Percentiles rank a stretch among this genome's conserved stretches.
phyloP scores from a whole-genome alignment of 2,113 vertebrate genomes.

The Melanerpes aurifrons region DNA sequence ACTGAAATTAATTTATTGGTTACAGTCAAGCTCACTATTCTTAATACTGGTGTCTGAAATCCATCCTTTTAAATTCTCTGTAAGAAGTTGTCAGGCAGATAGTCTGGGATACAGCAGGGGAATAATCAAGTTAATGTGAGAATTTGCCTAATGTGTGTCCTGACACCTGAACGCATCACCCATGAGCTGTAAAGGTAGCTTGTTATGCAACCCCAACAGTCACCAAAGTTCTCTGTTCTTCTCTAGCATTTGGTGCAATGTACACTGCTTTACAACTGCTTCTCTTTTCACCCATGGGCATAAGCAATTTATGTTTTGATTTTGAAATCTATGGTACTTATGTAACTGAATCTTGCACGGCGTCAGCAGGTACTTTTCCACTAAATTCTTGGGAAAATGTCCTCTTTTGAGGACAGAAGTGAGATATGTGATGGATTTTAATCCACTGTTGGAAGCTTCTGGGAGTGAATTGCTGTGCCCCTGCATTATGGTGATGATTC shows the following conservation, averaged over 20 bases:
- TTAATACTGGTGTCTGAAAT: neutral
- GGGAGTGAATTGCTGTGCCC: neutral
- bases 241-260: neutral
- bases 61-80: neutral
- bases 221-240: neutral
- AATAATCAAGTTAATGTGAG: neutral
- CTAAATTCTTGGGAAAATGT: neutral
- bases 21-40: neutral
- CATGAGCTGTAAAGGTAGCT: neutral
- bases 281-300: rapidly evolving
- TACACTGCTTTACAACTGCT: neutral
- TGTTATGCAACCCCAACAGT: neutral
- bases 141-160: neutral
- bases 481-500: neutral
- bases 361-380: neutral
- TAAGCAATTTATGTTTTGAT: neutral
- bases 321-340: neutral
- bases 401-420: neutral
- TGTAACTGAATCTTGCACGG: neutral
- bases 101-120: neutral
- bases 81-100: neutral
- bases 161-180: neutral
- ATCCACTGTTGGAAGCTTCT: neutral
- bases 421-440: neutral
- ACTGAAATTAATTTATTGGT: neutral